Evolutionary conservation across 2,888 invertebrate genomes (phyloP).

Genomic region (Embidobia sp.): DNA sequence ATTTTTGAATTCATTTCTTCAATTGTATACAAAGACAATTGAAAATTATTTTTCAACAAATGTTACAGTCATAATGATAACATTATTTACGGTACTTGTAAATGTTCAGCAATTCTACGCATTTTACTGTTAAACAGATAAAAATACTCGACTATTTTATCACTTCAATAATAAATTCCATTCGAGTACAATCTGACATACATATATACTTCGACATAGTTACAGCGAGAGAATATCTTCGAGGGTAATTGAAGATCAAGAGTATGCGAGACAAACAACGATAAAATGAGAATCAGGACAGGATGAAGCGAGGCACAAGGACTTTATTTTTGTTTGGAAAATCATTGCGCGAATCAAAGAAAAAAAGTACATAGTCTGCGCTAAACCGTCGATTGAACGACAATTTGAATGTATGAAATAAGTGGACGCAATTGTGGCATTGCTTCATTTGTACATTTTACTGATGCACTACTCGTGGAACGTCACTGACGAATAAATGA

Average conservation of each 20-base stretch:
- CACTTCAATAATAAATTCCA: slow-evolving; percentile 11
- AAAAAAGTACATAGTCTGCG: slow-evolving; percentile 5
- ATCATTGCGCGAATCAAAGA: slow-evolving; percentile 18
- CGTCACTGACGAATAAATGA: too few species aligned
- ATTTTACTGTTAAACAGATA: too few species aligned
- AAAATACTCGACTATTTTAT: background rate
- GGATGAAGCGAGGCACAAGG: slow-evolving; percentile 17
- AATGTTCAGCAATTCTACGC: too few species aligned
- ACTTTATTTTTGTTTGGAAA: slow-evolving; percentile 26
- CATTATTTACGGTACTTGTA: too few species aligned
- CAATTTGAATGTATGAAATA: slow-evolving; percentile 29
- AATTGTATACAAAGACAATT: too few species aligned
- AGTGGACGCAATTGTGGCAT: slow-evolving; percentile 7
- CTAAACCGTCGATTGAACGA: slow-evolving; percentile 15
- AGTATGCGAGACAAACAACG: slow-evolving; percentile 31
- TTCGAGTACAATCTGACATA: slow-evolving; percentile 7
- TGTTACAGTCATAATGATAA: too few species aligned
- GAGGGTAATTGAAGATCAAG: slow-evolving; percentile 35
- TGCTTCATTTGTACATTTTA: too few species aligned
- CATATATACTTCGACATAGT: slow-evolving; percentile 13
- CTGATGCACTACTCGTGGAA: too few species aligned
- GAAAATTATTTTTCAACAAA: too few species aligned
- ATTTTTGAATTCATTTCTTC: too few species aligned
- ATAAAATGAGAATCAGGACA: slow-evolving; percentile 33
- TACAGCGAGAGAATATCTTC: slow-evolving; percentile 31